These are phyloP conservation scores for Sebastes paucispinis DNA, from an alignment of 2,797 vertebrate genomes.

Conservation along the genomic window DNA sequence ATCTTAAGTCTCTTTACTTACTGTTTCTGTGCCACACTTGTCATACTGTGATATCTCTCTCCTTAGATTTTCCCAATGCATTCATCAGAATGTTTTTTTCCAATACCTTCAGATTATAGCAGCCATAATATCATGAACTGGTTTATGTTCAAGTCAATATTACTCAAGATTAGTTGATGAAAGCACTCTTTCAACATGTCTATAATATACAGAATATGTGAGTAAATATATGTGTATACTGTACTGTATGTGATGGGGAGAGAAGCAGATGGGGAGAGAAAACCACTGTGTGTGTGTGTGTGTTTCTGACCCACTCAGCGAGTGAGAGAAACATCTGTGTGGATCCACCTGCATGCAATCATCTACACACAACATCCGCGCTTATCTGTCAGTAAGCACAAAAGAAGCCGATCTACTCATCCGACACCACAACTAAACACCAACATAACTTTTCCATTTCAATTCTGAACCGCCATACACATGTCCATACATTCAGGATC, in stretches of 20 bases:
- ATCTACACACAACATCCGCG: conserved; percentile 40
- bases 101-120: too few relatives aligned
- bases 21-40: background rate
- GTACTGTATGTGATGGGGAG: background rate
- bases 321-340: conserved; percentile 39
- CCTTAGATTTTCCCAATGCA: background rate
- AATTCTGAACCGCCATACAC: background rate
- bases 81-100: background rate
- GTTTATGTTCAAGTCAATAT: too few relatives aligned
- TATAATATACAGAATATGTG: background rate
- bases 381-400: conserved; percentile 35
- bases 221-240: background rate
- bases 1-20: background rate
- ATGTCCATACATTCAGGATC: conserved; percentile 24
- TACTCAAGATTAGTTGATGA: too few relatives aligned
- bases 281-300: background rate
- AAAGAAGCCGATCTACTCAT: conserved; percentile 29
- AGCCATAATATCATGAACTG: too few relatives aligned
- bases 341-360: conserved; percentile 67
- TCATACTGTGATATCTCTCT: background rate
- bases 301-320: conserved; percentile 12
- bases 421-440: conserved; percentile 14
- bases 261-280: background rate
- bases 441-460: conserved; percentile 29
- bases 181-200: too few relatives aligned